Evolutionary conservation across 92 coral and sea anemone species (phyloP), one percentile per base, ranked within the genome.

Genomic region (Umimayanthus kanabou): DNA sequence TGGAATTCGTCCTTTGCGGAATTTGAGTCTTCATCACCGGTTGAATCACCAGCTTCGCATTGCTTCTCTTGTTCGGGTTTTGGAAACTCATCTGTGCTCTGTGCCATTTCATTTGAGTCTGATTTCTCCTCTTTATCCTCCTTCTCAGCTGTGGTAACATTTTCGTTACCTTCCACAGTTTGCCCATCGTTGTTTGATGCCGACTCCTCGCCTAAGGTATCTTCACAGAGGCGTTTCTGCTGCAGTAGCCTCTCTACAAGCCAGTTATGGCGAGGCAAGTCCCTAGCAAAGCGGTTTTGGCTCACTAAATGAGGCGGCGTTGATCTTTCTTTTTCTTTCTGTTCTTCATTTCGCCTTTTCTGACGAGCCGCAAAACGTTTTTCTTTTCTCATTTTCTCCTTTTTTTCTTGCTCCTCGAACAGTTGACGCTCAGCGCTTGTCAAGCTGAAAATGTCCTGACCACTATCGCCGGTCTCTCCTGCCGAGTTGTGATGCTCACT

Each of bases 211-310:
- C 89, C 91, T 72, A 93, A 72, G 43, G 92, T 92, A 75, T 92
- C 94, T 89, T 90, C 93, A 74, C 94, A 89, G 2, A 95, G 90
- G 80, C 91, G 95, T 7, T 97, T 97, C 88, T 97, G 98, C 79
- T 97, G 98, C 33, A 92, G 89, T 6, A 96, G 86, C 80, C 96
- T 85, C 66, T 97, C 99, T 25, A 97, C 95, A 64, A 97, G 94
- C 99, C 99, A 97, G 94, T 97, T 97, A 82, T 97, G 99, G 23
- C 99, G 90, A 42, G 99, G 99, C 37, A 97, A 94, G 87, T 97
- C 99, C 76, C 98, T 94, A 28, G 96, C 97, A 71, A 95, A 94
- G 81, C 99, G 95, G 89, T 97, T 94, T 87, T 97, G 98, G 61
- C 98, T 94, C 73, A 95, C 92, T 53, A 95, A 84, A 86, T 95